Evolutionary conservation across 2,888 invertebrate genomes (phyloP), one percentile per base, ranked within the genome.

Genomic region (Allacma fusca): DNA sequence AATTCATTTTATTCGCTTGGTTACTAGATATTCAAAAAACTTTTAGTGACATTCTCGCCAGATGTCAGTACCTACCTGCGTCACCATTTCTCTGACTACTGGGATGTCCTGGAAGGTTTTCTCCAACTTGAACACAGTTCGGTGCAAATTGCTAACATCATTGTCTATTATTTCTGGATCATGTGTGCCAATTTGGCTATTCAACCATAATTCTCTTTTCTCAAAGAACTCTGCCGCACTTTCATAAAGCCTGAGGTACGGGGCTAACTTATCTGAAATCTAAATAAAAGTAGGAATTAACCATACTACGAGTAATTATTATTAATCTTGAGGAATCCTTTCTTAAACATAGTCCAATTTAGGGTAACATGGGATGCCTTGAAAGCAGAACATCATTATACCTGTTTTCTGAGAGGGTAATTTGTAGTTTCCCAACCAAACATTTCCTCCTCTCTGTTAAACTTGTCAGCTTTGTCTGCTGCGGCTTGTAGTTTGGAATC

Each of bases 121-220:
- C 85, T 97, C 97, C 83, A 97, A 87, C 86, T 96, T 97, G 85
- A 92, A 93, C 59, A 97, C 91, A 72, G 91, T 91, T 81, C 96
- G 90, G 87, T 91, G 91, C 82, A 89, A 88, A 81, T 90, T 91
- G 65, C 90, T 90, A 0, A 93, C 92, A 80, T 95, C 94, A 19
- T 89, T 88, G 81, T 97, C 97, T 75, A 98, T 96, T 23, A 90
- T 91, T 86, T 97, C 96, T 0, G 97, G 97, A 86, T 96, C 94
- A 84, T 92, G 91, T 72, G 91, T 91, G 5, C 94, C 94, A 83
- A 97, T 93, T 88, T 92, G 89, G 16, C 90, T 91, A 80, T 91
- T 91, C 91, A 96, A 93, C 97, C 98, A 98, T 2, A 89, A 88
- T 82, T 93, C 91, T 86, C 93, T 89, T 86, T 94, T 96, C 68